Percentiles rank a stretch among this genome's conserved stretches.
Conservation (phyloP, 2,888 invertebrate genomes). For the Cosmia pyralina region DNA sequence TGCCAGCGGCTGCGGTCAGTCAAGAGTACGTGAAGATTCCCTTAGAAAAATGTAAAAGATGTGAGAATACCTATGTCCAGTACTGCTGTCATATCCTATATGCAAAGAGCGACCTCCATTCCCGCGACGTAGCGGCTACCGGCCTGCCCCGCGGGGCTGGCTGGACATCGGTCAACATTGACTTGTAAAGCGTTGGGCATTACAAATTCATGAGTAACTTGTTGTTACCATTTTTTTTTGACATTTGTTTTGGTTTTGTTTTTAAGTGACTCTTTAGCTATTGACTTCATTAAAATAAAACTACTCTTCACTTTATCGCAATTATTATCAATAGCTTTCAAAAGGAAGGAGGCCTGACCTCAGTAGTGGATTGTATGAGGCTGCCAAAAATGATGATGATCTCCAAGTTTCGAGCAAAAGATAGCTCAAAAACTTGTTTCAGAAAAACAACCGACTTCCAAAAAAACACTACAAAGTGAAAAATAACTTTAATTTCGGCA, state of each 20-base stretch:
- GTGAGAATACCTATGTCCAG: neutral
- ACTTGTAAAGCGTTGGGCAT: conserved; percentile 40
- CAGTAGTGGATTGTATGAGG: neutral
- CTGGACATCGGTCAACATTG: conserved; percentile 10
- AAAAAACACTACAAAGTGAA: too few species aligned
- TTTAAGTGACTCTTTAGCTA: neutral
- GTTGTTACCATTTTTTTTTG: neutral
- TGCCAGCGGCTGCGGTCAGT: neutral
- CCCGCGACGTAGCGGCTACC: neutral
- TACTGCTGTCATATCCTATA: conserved; percentile 10
- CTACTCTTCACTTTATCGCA: neutral
- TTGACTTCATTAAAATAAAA: neutral
- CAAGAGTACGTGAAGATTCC: neutral
- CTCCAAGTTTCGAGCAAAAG: neutral
- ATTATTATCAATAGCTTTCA: neutral
- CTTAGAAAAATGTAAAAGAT: neutral
- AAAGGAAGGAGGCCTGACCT: neutral
- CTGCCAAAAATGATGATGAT: neutral
- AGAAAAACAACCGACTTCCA: too few species aligned
- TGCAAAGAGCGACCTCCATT: conserved; percentile 23
- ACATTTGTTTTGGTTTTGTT: too few species aligned
- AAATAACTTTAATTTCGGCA: too few species aligned
- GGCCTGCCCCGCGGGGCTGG: neutral
- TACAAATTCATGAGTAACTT: conserved; percentile 37
- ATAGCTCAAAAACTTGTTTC: neutral